Evolutionary conservation across 2,888 invertebrate genomes (phyloP).

Genomic region (Junonia oenone): DNA sequence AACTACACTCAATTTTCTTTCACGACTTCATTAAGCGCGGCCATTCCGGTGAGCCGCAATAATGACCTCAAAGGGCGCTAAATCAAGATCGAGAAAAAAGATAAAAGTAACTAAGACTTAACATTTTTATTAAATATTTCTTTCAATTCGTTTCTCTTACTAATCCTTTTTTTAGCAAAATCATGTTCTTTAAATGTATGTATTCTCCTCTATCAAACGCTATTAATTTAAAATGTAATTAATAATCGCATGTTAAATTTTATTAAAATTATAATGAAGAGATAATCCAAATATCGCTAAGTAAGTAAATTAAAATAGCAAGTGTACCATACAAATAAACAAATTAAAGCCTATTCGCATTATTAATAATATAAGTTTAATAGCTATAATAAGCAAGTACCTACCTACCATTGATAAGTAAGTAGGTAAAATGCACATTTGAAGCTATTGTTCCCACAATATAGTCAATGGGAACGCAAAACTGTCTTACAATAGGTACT

Average conservation of each 20-base stretch:
- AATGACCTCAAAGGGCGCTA: constrained; percentile 75
- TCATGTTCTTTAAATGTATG: too few species aligned
- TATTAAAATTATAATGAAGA: too few species aligned
- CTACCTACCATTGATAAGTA: too few species aligned
- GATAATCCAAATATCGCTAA: too few species aligned
- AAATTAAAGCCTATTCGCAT: too few species aligned
- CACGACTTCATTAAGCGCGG: constrained; percentile 76
- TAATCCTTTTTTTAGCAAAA: not conserved
- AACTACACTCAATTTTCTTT: constrained; percentile 77
- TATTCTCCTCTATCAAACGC: too few species aligned
- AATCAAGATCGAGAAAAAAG: constrained; percentile 57
- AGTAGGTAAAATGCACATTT: not conserved
- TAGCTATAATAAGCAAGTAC: too few species aligned
- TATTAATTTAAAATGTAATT: too few species aligned
- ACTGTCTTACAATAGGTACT: constrained; percentile 6
- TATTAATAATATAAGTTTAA: too few species aligned
- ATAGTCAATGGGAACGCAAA: not conserved
- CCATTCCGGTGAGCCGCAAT: constrained; percentile 74
- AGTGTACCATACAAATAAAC: too few species aligned
- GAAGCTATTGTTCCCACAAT: not conserved
- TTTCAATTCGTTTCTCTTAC: constrained; percentile 27
- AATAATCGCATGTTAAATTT: too few species aligned
- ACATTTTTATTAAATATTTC: constrained; percentile 22
- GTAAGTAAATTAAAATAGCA: too few species aligned
- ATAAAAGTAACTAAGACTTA: constrained; percentile 25